phyloP scores from a whole-genome alignment of 1,140 invertebrate genomes.

The Zaprionus taronus region DNA sequence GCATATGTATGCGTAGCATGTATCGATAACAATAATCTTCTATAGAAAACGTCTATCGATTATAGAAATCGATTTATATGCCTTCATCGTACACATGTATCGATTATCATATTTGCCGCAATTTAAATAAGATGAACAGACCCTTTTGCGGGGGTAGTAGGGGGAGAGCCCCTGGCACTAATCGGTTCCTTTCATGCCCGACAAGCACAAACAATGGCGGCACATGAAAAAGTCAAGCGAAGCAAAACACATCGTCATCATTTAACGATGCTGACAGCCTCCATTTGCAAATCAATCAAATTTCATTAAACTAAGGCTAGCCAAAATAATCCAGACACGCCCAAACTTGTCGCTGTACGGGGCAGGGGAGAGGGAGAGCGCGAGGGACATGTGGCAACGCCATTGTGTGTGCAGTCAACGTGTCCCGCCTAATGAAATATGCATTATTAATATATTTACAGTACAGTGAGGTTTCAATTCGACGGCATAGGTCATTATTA shows the following conservation, averaged over 20 bases:
- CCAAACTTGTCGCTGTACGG: neutral
- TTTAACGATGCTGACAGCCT: conserved; percentile 57
- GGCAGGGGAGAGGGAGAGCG: too few relatives aligned
- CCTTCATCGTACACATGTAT: neutral
- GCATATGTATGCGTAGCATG: too few relatives aligned
- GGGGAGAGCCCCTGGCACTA: neutral
- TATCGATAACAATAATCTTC: too few relatives aligned
- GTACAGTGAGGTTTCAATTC: conserved; percentile 14
- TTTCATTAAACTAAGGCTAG: conserved; percentile 67
- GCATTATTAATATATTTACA: conserved; percentile 57
- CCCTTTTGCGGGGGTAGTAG: neutral
- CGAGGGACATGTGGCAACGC: neutral
- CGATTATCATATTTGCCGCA: neutral
- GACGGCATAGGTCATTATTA: neutral
- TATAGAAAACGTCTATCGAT: too few relatives aligned
- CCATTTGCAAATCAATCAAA: conserved; percentile 76
- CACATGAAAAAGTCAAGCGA: conserved; percentile 12
- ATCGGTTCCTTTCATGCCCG: conserved; percentile 2
- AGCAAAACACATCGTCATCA: conserved; percentile 48
- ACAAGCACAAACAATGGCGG: conserved; percentile 1
- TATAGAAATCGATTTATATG: too few relatives aligned
- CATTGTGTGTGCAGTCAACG: conserved; percentile 22
- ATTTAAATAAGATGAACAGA: neutral
- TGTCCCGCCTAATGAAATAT: conserved; percentile 65
- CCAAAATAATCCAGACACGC: conserved; percentile 41